A percentile compares a stretch with the other conserved stretches of the same genome.
These are phyloP conservation scores for Uloborus diversus DNA, from an alignment of 1,140 invertebrate species.

Conservation along the genomic window DNA sequence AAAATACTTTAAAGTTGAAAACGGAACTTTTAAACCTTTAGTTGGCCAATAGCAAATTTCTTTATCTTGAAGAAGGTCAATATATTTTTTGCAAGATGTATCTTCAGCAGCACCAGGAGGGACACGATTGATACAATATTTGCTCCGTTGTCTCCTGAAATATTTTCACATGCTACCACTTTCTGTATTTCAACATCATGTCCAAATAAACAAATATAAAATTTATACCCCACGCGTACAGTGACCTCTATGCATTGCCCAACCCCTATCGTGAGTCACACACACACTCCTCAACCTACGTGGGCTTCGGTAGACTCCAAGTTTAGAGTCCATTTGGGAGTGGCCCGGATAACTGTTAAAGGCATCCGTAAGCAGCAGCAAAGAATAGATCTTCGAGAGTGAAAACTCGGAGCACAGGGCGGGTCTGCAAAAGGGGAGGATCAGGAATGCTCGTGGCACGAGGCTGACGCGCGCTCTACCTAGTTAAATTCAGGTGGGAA, in stretches of 20 bases:
- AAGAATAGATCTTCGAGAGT: background rate
- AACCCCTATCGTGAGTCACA: background rate
- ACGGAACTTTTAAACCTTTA: too few species aligned
- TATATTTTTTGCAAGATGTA: too few species aligned
- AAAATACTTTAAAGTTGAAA: too few species aligned
- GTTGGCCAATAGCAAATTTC: too few species aligned
- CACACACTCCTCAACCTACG: background rate
- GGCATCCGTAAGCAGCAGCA: background rate
- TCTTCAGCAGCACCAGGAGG: too few species aligned
- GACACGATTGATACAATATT: too few species aligned
- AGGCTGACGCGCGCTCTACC: conserved; percentile 52
- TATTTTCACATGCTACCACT: too few species aligned
- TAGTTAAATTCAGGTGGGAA: conserved; percentile 43
- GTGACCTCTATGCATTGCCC: background rate
- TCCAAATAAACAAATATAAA: too few species aligned
- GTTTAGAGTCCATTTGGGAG: conserved; percentile 1
- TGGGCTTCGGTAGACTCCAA: background rate
- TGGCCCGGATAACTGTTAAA: background rate
- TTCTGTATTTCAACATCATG: too few species aligned
- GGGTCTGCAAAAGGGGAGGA: background rate
- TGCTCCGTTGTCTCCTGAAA: too few species aligned
- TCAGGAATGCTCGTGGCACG: conserved; percentile 40
- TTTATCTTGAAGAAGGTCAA: too few species aligned
- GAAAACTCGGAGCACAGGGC: background rate
- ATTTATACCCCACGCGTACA: too few species aligned